Evolutionary conservation across 2,888 invertebrate species (phyloP).

Genomic region (Phortica okadai): DNA sequence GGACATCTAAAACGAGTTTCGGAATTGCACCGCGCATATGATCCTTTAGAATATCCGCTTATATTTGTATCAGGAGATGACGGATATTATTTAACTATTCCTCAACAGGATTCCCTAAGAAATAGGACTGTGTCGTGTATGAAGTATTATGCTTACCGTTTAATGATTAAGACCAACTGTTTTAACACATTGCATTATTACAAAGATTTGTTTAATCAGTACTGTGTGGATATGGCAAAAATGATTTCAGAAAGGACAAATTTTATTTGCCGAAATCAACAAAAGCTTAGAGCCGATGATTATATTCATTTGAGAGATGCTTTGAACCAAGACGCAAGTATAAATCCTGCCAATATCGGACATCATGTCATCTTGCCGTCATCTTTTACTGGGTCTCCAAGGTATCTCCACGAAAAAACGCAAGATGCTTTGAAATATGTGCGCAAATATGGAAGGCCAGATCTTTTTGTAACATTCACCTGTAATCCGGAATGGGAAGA

Average conservation of each 20-base stretch:
- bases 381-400: neutral
- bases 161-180: neutral
- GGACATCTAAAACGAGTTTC: constrained; percentile 30
- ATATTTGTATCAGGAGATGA: constrained; percentile 22
- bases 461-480: constrained; percentile 20
- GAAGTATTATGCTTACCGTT: neutral
- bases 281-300: too few species aligned
- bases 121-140: constrained; percentile 15
- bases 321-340: too few species aligned
- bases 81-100: constrained; percentile 18
- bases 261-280: too few species aligned
- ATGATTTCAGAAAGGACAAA: too few species aligned
- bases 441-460: constrained; percentile 12
- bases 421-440: constrained; percentile 23
- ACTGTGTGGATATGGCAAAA: too few species aligned
- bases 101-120: neutral
- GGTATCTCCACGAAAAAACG: constrained; percentile 23
- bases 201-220: neutral
- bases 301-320: too few species aligned
- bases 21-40: constrained; percentile 17
- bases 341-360: constrained; percentile 5
- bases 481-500: constrained; percentile 19
- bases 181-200: too few species aligned
- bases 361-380: constrained; percentile 30
- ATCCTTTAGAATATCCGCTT: constrained; percentile 24